phyloP scores from a whole-genome alignment of 37 sponge, comb jelly and placozoan genomes.

The Chondrilla cf. caribensis region DNA sequence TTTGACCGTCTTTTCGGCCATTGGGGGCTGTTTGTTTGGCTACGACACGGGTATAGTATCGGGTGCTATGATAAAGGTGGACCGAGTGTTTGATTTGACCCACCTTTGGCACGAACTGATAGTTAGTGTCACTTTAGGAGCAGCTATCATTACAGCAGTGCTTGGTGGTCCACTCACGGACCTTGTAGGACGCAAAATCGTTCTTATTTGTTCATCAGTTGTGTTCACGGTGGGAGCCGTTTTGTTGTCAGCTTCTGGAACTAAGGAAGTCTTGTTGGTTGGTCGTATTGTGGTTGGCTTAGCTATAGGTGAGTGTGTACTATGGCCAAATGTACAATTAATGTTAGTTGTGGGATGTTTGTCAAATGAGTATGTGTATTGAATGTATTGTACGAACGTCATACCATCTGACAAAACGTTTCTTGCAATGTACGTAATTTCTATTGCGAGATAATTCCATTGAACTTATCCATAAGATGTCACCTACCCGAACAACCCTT shows the following conservation, averaged over 20 bases:
- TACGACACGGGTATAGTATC: constrained; percentile 95
- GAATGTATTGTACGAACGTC: too few species aligned
- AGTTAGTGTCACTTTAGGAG: constrained; percentile 76
- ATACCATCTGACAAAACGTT: neutral
- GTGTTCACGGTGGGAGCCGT: constrained; percentile 86
- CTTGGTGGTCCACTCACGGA: constrained; percentile 54
- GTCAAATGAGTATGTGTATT: too few species aligned
- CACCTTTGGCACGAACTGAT: constrained; percentile 62
- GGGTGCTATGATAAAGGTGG: constrained; percentile 79
- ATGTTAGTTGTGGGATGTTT: too few species aligned
- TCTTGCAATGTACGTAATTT: too few species aligned
- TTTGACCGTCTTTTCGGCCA: constrained; percentile 13
- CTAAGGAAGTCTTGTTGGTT: constrained; percentile 55
- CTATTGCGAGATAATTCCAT: too few species aligned
- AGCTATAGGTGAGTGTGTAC: constrained; percentile 43
- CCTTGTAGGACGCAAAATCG: constrained; percentile 65
- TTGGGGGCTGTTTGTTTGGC: constrained; percentile 91
- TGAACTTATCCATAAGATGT: too few species aligned
- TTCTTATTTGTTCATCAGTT: constrained; percentile 62
- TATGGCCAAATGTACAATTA: neutral
- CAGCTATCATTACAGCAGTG: constrained; percentile 77
- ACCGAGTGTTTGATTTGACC: constrained; percentile 33
- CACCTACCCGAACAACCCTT: too few species aligned
- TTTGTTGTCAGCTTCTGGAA: constrained; percentile 52
- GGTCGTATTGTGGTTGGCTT: constrained; percentile 80